Base-by-base conservation (phyloP, 2,113 vertebrate species). In the Amphiprion percula region DNA sequence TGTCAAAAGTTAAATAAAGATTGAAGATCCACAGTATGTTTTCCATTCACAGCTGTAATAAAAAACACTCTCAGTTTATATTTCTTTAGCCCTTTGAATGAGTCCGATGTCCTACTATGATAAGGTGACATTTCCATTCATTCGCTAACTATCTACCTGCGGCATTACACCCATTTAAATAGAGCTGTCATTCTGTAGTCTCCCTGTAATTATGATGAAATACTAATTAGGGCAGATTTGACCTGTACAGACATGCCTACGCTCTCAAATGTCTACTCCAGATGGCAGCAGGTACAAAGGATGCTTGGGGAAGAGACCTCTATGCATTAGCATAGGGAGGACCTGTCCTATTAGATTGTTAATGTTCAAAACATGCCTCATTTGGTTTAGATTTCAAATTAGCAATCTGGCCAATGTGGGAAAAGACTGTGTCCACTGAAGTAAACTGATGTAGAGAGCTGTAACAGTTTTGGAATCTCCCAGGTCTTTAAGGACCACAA, bases 191-290 rank as follows among this genome's bases (percentile, higher is more conserved):
- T 69, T 84, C 76, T 79, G 39, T 64, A 59, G 82, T 85, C 84
- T 75, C 33, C 39, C 77, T 88, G 49, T 86, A 91, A 92, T 92
- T 90, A 93, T 89, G 82, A 91, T 91, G 79, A 91, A 90, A 92
- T 90, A 86, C 84, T 91, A 94, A 93, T 92, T 88, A 90, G 75
- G 71, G 68, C 78, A 66, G 74, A 83, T 65, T 67, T 88, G 85
- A 87, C 81, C 90, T 82, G 73, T 75, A 85, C 84, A 88, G 80
- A 86, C 87, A 88, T 86, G 79, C 69, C 75, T 78, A 78, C 47
- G 2, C 88, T 83, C 73, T 79, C 30, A 73, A 81, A 91, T 82
- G 87, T 90, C 85, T 82, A 56, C 81, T 91, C 84, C 87, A 93
- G 91, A 92, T 92, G 91, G 89, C 86, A 86, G 79, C 77, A 88